Evolutionary conservation across 2,113 vertebrate species (phyloP), one percentile per base, ranked within the genome.

Genomic region (Callithrix jacchus): DNA sequence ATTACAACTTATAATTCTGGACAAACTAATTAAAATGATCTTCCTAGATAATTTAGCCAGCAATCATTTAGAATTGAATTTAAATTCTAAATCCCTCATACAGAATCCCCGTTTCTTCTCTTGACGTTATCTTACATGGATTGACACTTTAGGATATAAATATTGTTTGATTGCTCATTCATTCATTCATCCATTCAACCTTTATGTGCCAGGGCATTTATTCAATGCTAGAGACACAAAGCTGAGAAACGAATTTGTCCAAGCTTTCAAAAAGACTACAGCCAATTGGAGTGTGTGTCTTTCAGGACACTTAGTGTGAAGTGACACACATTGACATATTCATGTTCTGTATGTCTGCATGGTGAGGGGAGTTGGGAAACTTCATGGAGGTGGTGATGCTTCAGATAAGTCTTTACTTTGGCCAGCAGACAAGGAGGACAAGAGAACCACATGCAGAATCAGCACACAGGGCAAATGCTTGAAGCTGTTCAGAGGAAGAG

Each of bases 21-120:
- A 68, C 89, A 90, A 94, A 93, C 89, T 90, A 94, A 95, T 90
- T 77, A 74, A 89, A 95, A 77, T 93, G 18, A 94, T 93, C 21
- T 94, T 87, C 25, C 21, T 42, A 81, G 80, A 85, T 68, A 92
- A 92, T 90, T 89, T 66, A 93, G 66, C 58, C 61, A 95, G 49
- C 20, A 77, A 66, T 77, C 25, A 94, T 68, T 95, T 54, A 54
- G 89, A 93, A 95, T 96, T 79, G 86, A 86, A 89, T 71, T 77
- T 80, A 76, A 66, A 89, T 96, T 94, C 66, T 82, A 93, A 85
- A 13, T 84, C 40, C 10, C 8, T 87, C 54, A 30, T 45, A 7
- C 30, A 56, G 25, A 85, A 81, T 84, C 37, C 58, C 3, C 42
- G 61, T 80, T 88, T 61, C n/a, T 94, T 94, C 73, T 91, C 23